These are phyloP conservation scores for Chrysopa pallens DNA, from an alignment of 1,140 invertebrate genomes.

Conservation along the genomic window DNA sequence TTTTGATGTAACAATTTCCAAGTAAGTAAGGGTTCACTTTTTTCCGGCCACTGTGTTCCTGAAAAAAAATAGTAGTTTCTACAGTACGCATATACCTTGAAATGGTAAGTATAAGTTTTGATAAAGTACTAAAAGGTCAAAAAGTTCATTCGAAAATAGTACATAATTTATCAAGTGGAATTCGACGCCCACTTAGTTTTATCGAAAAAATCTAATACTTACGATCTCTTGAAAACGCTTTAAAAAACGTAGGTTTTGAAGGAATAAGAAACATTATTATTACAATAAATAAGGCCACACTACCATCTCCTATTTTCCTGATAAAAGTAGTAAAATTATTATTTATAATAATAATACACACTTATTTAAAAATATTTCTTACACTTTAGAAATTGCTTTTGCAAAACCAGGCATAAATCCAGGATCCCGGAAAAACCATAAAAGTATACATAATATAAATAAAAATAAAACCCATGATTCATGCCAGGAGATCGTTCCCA, in stretches of 20 bases:
- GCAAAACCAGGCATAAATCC: conserved; percentile 69
- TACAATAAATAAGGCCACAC: conserved; percentile 61
- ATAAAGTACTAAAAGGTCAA: too few relatives aligned
- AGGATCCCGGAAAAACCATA: conserved; percentile 81
- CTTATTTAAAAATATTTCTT: neutral
- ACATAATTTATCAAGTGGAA: too few relatives aligned
- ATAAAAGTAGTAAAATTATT: too few relatives aligned
- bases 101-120: too few relatives aligned
- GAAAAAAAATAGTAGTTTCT: too few relatives aligned
- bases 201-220: too few relatives aligned
- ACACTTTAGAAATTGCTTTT: conserved; percentile 28
- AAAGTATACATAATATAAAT: conserved; percentile 57
- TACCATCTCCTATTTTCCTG: conserved; percentile 61
- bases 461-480: conserved; percentile 56
- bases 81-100: too few relatives aligned
- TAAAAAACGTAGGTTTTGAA: conserved; percentile 50
- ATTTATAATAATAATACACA: too few relatives aligned
- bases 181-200: too few relatives aligned
- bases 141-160: too few relatives aligned
- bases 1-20: conserved; percentile 62
- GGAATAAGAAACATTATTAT: conserved; percentile 68
- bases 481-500: conserved; percentile 66
- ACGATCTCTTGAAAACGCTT: conserved; percentile 36
- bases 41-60: conserved; percentile 27
- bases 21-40: conserved; percentile 47